phyloP scores from a whole-genome alignment of 2,797 vertebrate genomes.

The Meda fulgida region DNA sequence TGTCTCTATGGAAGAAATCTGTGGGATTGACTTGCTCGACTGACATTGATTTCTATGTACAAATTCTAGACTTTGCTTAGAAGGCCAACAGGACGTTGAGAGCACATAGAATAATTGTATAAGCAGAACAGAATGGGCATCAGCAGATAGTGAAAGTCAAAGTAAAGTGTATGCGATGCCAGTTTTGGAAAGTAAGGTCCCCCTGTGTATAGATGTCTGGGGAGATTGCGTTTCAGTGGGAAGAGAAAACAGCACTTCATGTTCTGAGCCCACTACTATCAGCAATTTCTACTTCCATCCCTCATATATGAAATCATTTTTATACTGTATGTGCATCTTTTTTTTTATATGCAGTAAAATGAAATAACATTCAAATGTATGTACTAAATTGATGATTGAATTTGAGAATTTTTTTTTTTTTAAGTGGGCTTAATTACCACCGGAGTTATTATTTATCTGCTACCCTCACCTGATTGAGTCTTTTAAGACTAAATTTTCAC shows the following conservation, averaged over 20 bases:
- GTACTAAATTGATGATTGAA: not conserved
- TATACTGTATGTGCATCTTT: not conserved
- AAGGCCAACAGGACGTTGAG: not conserved
- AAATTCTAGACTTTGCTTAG: not conserved
- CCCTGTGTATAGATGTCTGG: not conserved
- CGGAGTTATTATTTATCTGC: slow-evolving; percentile 6
- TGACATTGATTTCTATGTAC: not conserved
- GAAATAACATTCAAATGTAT: not conserved
- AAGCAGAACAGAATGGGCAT: slow-evolving; percentile 1
- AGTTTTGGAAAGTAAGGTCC: slow-evolving; percentile 1
- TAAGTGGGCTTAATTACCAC: not conserved
- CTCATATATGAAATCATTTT: not conserved
- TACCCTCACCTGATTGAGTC: slow-evolving; percentile 3
- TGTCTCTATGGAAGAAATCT: not conserved
- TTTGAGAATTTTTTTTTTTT: no score
- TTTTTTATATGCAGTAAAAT: not conserved
- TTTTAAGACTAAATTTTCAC: not conserved
- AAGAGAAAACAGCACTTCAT: slow-evolving; percentile 5
- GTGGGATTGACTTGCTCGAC: not conserved
- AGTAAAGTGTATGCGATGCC: slow-evolving; percentile 13
- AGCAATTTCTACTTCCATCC: slow-evolving; percentile 12
- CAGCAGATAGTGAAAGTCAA: not conserved
- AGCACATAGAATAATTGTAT: not conserved
- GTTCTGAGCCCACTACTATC: slow-evolving; percentile 1
- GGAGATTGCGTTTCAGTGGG: slow-evolving; percentile 8